Evolutionary conservation across 2,797 vertebrate species (phyloP).

Genomic region (Danio tinwini): DNA sequence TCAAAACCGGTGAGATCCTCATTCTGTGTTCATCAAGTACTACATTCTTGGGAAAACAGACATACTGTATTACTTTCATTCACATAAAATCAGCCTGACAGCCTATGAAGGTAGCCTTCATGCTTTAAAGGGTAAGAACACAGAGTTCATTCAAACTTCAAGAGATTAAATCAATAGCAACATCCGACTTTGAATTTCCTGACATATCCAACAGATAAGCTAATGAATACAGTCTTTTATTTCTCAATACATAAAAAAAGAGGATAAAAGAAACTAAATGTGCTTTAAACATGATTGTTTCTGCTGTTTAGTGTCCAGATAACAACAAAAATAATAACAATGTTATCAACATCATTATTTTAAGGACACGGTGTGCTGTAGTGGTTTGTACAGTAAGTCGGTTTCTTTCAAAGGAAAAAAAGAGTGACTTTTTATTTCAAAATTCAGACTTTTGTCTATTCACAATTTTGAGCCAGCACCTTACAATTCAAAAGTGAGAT

Average conservation of each 20-base stretch:
- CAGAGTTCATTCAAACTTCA: constrained; percentile 37
- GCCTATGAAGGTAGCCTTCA: constrained; percentile 21
- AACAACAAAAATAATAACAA: constrained; percentile 37
- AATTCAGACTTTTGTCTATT: too few relatives aligned
- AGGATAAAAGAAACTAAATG: constrained; percentile 43
- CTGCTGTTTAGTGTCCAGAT: constrained; percentile 46
- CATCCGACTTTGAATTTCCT: not conserved
- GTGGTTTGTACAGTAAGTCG: constrained; percentile 36
- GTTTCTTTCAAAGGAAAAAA: not conserved
- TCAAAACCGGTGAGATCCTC: not conserved
- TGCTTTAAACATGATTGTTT: constrained; percentile 59
- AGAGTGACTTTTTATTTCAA: too few relatives aligned
- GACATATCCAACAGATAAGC: constrained; percentile 30
- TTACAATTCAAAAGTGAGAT: too few relatives aligned
- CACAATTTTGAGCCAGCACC: too few relatives aligned
- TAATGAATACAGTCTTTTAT: constrained; percentile 21
- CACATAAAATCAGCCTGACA: constrained; percentile 10
- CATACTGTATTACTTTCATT: constrained; percentile 20
- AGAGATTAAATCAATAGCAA: constrained; percentile 17
- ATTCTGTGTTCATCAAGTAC: constrained; percentile 20
- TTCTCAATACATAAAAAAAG: constrained; percentile 26
- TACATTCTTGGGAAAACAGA: constrained; percentile 41
- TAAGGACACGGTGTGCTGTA: constrained; percentile 57
- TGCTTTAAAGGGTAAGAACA: constrained; percentile 31
- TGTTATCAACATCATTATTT: constrained; percentile 35